These are phyloP conservation scores for Alentia gelatinosa DNA, from an alignment of 2,888 invertebrate genomes.

Conservation along the genomic window DNA sequence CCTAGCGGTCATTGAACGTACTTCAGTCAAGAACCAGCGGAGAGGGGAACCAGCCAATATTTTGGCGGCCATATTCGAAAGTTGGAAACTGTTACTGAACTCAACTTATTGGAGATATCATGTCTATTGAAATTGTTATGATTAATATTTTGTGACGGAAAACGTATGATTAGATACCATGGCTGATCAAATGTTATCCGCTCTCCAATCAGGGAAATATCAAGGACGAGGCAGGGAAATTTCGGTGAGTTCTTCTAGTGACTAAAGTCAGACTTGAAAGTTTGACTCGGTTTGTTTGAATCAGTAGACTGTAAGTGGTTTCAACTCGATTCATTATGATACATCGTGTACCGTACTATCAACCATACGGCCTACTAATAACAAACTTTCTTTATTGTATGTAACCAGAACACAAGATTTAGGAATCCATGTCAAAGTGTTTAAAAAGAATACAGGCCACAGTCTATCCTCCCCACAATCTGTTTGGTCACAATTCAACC, in stretches of 20 bases:
- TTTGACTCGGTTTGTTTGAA: no score
- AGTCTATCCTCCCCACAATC: no score
- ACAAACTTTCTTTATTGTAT: background rate
- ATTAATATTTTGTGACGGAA: background rate
- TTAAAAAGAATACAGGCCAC: no score
- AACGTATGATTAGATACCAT: background rate
- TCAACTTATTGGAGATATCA: background rate
- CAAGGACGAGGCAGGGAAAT: background rate
- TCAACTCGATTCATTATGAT: background rate
- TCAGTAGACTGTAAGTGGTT: background rate
- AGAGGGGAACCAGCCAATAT: no score
- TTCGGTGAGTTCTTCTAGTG: background rate
- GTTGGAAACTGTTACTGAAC: background rate
- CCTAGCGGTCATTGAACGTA: no score
- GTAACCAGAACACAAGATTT: background rate
- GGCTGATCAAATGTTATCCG: background rate
- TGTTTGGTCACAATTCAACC: no score
- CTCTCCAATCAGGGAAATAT: background rate
- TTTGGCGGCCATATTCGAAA: slow-evolving; percentile 23
- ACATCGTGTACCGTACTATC: background rate
- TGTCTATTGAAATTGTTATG: background rate
- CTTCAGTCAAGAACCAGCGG: no score
- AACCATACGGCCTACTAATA: background rate
- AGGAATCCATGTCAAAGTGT: background rate
- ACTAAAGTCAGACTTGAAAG: no score